phyloP scores from a whole-genome alignment of 2,888 invertebrate genomes.

The Diachrysia chrysitis region DNA sequence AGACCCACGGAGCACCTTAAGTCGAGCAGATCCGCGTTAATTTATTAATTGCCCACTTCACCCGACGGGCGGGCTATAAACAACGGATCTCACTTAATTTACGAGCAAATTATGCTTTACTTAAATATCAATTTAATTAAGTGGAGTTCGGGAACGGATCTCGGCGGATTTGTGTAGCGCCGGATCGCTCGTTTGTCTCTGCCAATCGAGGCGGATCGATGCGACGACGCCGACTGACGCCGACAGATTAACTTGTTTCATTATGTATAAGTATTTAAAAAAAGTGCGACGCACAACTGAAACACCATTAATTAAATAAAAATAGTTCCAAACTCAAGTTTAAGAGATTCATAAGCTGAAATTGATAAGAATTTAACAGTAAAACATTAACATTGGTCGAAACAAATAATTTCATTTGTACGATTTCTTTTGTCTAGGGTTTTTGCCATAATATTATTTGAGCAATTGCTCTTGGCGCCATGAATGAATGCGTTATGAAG shows the following conservation, averaged over 20 bases:
- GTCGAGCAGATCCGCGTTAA: slow-evolving; percentile 83
- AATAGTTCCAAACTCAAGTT: neutral
- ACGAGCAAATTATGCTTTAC: slow-evolving; percentile 89
- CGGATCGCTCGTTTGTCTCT: slow-evolving; percentile 79
- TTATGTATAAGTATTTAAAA: slow-evolving; percentile 29
- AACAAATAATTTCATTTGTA: too few relatives aligned
- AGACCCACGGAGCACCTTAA: slow-evolving; percentile 81
- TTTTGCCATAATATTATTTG: too few relatives aligned
- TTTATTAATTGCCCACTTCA: slow-evolving; percentile 88
- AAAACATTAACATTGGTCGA: too few relatives aligned
- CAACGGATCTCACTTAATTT: slow-evolving; percentile 88
- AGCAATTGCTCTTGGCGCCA: too few relatives aligned
- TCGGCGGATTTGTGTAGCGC: slow-evolving; percentile 74
- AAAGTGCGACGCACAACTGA: slow-evolving; percentile 12
- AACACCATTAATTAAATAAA: neutral
- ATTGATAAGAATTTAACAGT: too few relatives aligned
- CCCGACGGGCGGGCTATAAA: slow-evolving; percentile 83
- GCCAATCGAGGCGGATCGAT: slow-evolving; percentile 75
- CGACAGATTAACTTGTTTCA: slow-evolving; percentile 61
- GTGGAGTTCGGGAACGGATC: slow-evolving; percentile 82
- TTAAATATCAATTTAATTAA: slow-evolving; percentile 90
- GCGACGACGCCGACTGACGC: slow-evolving; percentile 41
- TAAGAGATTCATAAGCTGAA: too few relatives aligned
- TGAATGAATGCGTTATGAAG: too few relatives aligned
- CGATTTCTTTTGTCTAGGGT: too few relatives aligned